These are phyloP conservation scores for Megaustenia siamemsis DNA, from an alignment of 2,888 invertebrate species.

Conservation along the genomic window DNA sequence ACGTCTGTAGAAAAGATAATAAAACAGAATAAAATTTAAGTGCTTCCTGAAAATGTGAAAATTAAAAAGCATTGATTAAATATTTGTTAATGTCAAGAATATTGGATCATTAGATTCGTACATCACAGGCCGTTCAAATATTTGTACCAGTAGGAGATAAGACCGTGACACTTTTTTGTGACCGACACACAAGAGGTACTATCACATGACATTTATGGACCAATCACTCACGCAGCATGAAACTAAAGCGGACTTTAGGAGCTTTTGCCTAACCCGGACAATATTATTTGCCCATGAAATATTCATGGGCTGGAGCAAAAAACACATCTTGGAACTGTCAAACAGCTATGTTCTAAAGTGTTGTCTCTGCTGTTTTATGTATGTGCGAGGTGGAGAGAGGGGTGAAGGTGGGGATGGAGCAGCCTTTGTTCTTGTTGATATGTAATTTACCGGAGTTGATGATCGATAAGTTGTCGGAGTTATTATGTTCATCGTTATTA, in stretches of 20 bases:
- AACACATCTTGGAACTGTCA: neutral
- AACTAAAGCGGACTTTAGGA: neutral
- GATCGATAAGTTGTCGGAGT: neutral
- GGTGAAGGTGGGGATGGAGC: neutral
- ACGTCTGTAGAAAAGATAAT: no score
- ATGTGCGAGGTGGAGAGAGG: neutral
- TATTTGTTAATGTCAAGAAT: no score
- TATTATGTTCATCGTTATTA: no score
- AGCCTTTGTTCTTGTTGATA: neutral
- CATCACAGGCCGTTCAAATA: no score
- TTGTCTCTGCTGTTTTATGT: neutral
- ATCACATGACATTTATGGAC: slow-evolving; percentile 18
- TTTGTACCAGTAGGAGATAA: no score
- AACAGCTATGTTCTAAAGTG: neutral
- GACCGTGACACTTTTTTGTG: neutral
- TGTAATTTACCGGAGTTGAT: neutral
- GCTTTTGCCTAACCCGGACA: neutral
- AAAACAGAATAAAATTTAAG: no score
- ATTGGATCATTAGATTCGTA: no score
- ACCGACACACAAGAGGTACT: neutral
- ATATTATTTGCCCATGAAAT: slow-evolving; percentile 19
- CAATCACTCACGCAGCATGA: neutral
- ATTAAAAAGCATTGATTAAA: no score
- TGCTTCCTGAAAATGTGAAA: no score
- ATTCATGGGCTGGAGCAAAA: slow-evolving; percentile 3